Conservation (phyloP, 1,140 invertebrate species). For the Cydia strobilella region DNA sequence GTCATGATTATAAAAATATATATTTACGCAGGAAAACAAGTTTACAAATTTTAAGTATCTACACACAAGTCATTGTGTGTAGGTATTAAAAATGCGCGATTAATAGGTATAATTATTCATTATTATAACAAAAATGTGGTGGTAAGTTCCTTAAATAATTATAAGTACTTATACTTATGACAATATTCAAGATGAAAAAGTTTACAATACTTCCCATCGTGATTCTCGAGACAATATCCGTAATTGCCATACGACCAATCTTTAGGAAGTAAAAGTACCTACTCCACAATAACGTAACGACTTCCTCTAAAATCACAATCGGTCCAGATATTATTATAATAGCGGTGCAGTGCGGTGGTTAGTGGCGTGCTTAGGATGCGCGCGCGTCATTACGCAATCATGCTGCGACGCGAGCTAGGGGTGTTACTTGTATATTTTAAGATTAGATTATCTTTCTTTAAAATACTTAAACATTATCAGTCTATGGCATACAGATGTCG, state of each 20-base stretch:
- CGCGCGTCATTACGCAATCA: constrained; percentile 8
- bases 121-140: no score
- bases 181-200: no score
- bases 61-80: no score
- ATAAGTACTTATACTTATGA: no score
- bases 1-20: no score
- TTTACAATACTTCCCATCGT: neutral
- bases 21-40: no score
- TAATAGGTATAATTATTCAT: no score
- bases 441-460: neutral
- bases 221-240: neutral
- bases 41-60: no score
- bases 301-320: constrained; percentile 28
- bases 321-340: constrained; percentile 33
- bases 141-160: no score
- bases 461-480: neutral
- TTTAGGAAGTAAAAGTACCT: constrained; percentile 23
- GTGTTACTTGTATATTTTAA: neutral
- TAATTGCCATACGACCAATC: constrained; percentile 14
- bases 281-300: constrained; percentile 8
- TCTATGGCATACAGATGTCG: neutral
- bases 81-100: no score
- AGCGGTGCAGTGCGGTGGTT: constrained; percentile 28
- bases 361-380: constrained; percentile 25
- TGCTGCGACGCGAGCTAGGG: constrained; percentile 16